Evolutionary conservation across 2,888 invertebrate genomes (phyloP).

Genomic region (Augiades crinisus): DNA sequence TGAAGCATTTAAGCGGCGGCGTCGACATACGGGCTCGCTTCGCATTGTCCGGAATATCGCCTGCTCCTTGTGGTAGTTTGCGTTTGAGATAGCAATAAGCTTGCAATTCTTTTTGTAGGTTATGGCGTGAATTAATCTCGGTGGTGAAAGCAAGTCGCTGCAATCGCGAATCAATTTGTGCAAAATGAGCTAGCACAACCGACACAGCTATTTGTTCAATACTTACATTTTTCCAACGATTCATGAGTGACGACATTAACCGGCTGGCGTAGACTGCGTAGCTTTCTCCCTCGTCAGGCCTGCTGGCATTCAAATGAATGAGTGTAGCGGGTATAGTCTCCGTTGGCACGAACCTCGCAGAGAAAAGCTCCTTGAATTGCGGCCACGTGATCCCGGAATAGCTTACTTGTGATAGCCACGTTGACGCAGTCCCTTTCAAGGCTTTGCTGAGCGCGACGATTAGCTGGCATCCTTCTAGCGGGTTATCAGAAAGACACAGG

Average conservation of each 20-base stretch:
- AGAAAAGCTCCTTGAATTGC: constrained; percentile 29
- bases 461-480: not conserved
- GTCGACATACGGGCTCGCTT: constrained; percentile 4
- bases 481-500: not conserved
- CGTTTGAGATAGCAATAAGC: constrained; percentile 2
- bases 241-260: not conserved
- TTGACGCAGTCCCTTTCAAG: constrained; percentile 26
- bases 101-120: constrained; percentile 3
- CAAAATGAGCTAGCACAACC: constrained; percentile 23
- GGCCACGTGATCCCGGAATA: constrained; percentile 31
- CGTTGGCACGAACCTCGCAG: not conserved
- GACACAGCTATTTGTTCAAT: constrained; percentile 27
- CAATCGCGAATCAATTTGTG: constrained; percentile 1
- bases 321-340: not conserved
- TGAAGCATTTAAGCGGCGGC: not conserved
- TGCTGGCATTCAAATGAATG: not conserved
- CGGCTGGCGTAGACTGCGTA: not conserved
- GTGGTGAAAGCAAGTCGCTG: not conserved
- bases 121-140: not conserved
- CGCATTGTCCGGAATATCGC: not conserved
- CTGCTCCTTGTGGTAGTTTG: not conserved
- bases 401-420: constrained; percentile 30
- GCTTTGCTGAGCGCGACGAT: not conserved
- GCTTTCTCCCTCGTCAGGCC: not conserved
- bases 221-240: constrained; percentile 1